These are phyloP conservation scores for Halesus radiatus DNA, from an alignment of 1,140 invertebrate genomes.

Conservation along the genomic window DNA sequence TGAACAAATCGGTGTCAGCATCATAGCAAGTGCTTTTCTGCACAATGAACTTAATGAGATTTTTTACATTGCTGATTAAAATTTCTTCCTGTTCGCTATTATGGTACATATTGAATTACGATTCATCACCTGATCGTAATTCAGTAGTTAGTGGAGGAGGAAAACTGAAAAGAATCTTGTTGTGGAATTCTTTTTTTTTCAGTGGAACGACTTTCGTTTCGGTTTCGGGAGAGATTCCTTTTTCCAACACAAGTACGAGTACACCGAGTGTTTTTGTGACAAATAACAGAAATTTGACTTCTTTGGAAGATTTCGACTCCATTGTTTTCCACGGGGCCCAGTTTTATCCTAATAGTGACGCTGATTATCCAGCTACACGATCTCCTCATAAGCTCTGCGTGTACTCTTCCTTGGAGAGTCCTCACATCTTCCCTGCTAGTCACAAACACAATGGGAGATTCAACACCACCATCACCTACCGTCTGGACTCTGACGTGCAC, in stretches of 20 bases:
- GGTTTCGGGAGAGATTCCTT: not conserved
- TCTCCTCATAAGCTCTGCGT: slow-evolving; percentile 51
- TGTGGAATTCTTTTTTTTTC: slow-evolving; percentile 45
- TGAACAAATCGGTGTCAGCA: no score
- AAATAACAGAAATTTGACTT: not conserved
- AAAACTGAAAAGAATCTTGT: not conserved
- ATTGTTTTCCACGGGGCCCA: slow-evolving; percentile 62
- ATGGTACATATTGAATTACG: no score
- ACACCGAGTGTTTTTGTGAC: slow-evolving; percentile 32
- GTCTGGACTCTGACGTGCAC: slow-evolving; percentile 75
- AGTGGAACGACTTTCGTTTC: not conserved
- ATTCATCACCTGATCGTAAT: no score
- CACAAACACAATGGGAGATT: slow-evolving; percentile 61
- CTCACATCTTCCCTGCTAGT: slow-evolving; percentile 59
- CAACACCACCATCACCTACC: slow-evolving; percentile 75
- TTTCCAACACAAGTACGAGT: not conserved
- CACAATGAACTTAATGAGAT: no score
- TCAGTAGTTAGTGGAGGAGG: no score
- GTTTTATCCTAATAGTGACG: slow-evolving; percentile 56
- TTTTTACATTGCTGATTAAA: no score
- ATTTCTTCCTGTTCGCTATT: no score
- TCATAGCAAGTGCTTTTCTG: no score
- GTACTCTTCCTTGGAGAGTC: slow-evolving; percentile 54
- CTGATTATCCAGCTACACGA: slow-evolving; percentile 29
- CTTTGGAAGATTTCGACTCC: slow-evolving; percentile 61